Conservation (phyloP, 2,113 vertebrate species). For the Myotis yumanensis region DNA sequence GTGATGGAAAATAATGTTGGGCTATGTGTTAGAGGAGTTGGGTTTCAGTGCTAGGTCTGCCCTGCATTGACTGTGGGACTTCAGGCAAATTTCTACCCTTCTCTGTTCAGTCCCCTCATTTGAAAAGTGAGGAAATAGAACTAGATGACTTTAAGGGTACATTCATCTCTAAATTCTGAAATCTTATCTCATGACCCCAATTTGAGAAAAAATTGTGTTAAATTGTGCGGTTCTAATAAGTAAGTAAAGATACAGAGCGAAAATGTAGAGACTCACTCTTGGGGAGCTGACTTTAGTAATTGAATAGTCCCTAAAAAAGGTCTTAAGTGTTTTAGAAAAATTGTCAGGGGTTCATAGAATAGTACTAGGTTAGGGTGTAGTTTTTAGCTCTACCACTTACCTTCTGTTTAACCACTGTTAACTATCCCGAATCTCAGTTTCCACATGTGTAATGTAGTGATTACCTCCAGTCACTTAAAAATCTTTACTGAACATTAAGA, state of each 20-base stretch:
- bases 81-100: background rate
- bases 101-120: background rate
- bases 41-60: background rate
- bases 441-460: background rate
- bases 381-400: background rate
- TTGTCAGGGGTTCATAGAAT: background rate
- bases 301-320: conserved; percentile 21
- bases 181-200: background rate
- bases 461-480: background rate
- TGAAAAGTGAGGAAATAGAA: background rate
- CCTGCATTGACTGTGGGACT: background rate
- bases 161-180: background rate
- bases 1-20: background rate
- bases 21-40: background rate
- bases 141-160: background rate
- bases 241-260: background rate
- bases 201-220: conserved; percentile 11
- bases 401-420: background rate
- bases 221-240: background rate
- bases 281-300: conserved; percentile 16
- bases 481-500: background rate
- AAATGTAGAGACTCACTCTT: background rate
- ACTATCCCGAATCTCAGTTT: conserved; percentile 28
- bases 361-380: background rate
- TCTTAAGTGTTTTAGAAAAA: background rate